These are phyloP conservation scores for Forbesichthys agassizii DNA, from an alignment of 2,113 vertebrate species.

Conservation along the genomic window DNA sequence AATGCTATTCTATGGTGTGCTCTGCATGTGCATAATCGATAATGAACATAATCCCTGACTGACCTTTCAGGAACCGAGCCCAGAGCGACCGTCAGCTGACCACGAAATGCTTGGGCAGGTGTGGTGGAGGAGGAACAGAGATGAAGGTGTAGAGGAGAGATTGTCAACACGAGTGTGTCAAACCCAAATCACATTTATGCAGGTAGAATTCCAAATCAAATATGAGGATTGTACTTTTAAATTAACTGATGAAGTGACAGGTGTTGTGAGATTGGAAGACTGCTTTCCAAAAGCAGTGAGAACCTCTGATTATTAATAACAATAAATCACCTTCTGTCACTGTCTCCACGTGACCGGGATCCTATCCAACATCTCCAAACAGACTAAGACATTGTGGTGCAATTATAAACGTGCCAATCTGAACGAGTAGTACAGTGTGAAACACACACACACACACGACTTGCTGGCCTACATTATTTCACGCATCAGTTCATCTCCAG, in stretches of 20 bases:
- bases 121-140: no score
- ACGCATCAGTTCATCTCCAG: conserved; percentile 27
- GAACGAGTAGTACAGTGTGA: conserved; percentile 12
- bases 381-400: conserved; percentile 2
- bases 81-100: no score
- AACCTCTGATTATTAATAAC: not conserved
- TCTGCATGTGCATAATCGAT: no score
- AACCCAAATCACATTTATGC: no score
- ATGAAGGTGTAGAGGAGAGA: no score
- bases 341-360: not conserved
- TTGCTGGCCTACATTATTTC: conserved; percentile 42
- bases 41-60: no score
- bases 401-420: conserved; percentile 30
- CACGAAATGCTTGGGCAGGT: no score
- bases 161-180: no score
- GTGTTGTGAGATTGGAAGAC: not conserved
- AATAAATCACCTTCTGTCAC: not conserved
- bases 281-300: not conserved
- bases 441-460: conserved; percentile 30
- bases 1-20: no score
- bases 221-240: no score
- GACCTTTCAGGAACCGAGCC: no score
- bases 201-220: no score
- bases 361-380: conserved; percentile 21
- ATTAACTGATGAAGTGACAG: not conserved